phyloP scores from a whole-genome alignment of 2,797 vertebrate genomes.

The Tamandua tetradactyla region DNA sequence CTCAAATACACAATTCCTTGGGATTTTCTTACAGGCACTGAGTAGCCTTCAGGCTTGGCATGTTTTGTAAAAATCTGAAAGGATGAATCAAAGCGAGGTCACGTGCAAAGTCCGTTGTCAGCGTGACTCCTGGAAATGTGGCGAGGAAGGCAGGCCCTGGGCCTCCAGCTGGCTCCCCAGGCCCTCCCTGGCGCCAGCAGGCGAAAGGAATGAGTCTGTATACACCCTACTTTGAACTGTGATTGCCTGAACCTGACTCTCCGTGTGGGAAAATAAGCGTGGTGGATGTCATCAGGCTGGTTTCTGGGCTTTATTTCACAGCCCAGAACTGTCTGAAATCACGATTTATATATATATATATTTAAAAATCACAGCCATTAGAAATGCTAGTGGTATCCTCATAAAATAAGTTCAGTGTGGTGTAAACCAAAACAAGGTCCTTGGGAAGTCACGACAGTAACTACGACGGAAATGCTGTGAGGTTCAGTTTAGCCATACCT shows the following conservation, averaged over 20 bases:
- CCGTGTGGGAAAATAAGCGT: neutral
- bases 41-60: neutral
- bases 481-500: neutral
- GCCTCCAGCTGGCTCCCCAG: neutral
- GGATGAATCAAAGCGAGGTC: conserved; percentile 38
- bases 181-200: neutral
- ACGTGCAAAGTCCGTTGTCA: neutral
- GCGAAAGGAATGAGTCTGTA: neutral
- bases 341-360: neutral
- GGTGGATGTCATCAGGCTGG: neutral
- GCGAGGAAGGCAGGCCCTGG: neutral
- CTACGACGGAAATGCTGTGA: neutral
- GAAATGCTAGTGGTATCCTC: neutral
- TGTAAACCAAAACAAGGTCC: neutral
- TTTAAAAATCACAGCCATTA: neutral
- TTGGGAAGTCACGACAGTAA: neutral
- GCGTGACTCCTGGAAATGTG: neutral
- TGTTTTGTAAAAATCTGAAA: neutral
- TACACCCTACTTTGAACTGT: fast-evolving
- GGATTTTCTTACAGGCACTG: neutral
- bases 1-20: neutral
- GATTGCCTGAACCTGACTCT: neutral
- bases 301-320: neutral
- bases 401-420: neutral
- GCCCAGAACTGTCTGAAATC: neutral